Percentiles rank a stretch among this genome's conserved stretches.
Conservation (phyloP, 1,140 invertebrate genomes). For the Polypedilum pembai region DNA sequence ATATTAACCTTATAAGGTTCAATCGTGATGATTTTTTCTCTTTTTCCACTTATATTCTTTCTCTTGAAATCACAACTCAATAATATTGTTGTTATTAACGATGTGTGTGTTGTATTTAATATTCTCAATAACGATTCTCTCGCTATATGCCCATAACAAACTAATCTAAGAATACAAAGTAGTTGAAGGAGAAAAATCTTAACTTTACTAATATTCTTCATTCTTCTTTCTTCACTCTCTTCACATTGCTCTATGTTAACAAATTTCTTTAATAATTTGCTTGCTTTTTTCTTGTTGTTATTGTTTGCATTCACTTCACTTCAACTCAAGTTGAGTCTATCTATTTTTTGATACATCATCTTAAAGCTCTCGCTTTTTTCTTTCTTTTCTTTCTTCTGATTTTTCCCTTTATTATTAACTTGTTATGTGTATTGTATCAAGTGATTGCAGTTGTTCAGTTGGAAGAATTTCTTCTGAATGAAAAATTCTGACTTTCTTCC, state of each 20-base stretch:
- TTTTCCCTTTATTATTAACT: conserved; percentile 19
- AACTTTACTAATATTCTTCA: not conserved
- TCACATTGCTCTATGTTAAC: not conserved
- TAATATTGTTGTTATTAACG: conserved; percentile 8
- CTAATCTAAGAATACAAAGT: too few species aligned
- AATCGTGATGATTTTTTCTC: not conserved
- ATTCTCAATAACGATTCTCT: conserved; percentile 5
- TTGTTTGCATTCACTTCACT: not conserved
- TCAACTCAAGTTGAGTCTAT: not conserved
- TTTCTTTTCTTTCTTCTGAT: not conserved
- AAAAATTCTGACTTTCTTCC: not conserved
- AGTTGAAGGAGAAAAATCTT: too few species aligned
- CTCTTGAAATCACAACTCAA: not conserved
- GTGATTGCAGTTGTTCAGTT: conserved; percentile 16
- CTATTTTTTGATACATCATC: too few species aligned
- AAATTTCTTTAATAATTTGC: conserved; percentile 16
- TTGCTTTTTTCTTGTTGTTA: not conserved
- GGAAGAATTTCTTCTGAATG: conserved; percentile 2
- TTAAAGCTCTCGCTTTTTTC: not conserved
- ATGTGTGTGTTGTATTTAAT: conserved; percentile 9
- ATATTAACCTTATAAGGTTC: not conserved
- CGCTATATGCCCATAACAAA: too few species aligned
- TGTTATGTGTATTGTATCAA: not conserved
- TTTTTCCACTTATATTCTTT: too few species aligned
- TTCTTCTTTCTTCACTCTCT: not conserved